Evolutionary conservation across 2,888 invertebrate species (phyloP), one percentile per base, ranked within the genome.

Genomic region (Tridacna crocea): DNA sequence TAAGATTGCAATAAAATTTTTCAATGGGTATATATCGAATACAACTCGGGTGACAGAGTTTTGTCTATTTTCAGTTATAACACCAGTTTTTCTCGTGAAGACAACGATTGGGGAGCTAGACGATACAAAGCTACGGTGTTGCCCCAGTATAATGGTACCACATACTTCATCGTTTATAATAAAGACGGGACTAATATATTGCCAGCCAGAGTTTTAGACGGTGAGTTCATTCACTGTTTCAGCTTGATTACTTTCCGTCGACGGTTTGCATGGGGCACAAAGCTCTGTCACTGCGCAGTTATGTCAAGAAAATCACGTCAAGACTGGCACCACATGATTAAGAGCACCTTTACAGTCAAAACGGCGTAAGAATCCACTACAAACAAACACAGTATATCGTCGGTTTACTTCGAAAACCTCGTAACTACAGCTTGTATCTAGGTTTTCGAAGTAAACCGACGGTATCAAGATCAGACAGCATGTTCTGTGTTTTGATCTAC

Each of bases 81-180:
- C 10, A 15, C 51, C 13, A 68, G 61, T 70, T 79, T 79, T 60
- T 51, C 68, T 6, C 55, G 60, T 19, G 47, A 47, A n/a, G 70
- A 79, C 24, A 26, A n/a, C 13, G 19, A n/a, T 11, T 74, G 66
- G 75, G 75, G 66, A 22, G 70, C 55, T n/a, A 26, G 24, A 22
- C 48, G 75, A 27, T 79, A 79, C 24, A 68, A n/a, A 15, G 79
- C 74, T 26, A 48, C 60, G 0, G 74, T 68, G 8, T n/a, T 79
- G 24, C 74, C 68, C 15, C 26, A 74, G 15, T 24, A 74, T 13
- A 70, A 61, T 60, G 75, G 79, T 1, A 51, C 68, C 4, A 68
- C 74, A 1, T 19, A 60, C 19, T 79, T 55, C 27, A 13, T 79
- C 19, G 70, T 79, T 13, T 55, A 68, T 22, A 47, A 66, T 26